Base-by-base conservation (phyloP, 2,797 vertebrate species). In the Avahi laniger region DNA sequence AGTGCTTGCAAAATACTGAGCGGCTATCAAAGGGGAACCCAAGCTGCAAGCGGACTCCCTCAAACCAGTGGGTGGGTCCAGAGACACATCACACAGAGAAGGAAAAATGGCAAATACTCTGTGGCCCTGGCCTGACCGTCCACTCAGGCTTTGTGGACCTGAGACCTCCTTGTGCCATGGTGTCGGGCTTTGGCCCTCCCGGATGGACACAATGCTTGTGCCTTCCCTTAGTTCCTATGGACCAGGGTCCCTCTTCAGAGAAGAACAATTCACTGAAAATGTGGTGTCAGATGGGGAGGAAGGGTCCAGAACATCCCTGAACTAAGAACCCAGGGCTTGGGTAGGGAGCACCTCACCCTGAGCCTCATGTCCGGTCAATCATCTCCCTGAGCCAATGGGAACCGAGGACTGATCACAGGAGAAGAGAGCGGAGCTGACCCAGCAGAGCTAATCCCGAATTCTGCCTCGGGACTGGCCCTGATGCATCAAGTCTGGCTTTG, bases 1-100 rank as follows among this genome's bases (percentile, higher is more conserved):
- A 0, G 46, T 0, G 1, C 46, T 12, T 41, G 26, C 50, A 2
- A 8, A 8, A 57, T 0, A 8, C 30, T 4, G 7, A 2, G 14
- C 7, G 30, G 11, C 9, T 35, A 43, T 5, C 11, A 3, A 15
- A 7, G n/a, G 59, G 69, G 30, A 8, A n/a, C 3, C 14, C 24
- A n/a, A 35, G 69, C 48, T 46, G 14, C 30, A 2, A 4, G 65
- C 0, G 1, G 26, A 28, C 0, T 4, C 59, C 72, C 33, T 4
- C 0, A 0, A 65, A 14, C 61, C 61, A 10, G 38, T 0, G 26
- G 43, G 22, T 17, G 6, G 61, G 1, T 4, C 17, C 26, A 48
- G 1, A 35, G 22, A 41, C n/a, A 43, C 0, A 0, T 24, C 81
- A 30, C 52, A 13, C 0, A 0, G 20, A 38, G 28, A 1, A 28